Evolutionary conservation across 1,140 invertebrate genomes (phyloP).

Genomic region (Formica exsecta): DNA sequence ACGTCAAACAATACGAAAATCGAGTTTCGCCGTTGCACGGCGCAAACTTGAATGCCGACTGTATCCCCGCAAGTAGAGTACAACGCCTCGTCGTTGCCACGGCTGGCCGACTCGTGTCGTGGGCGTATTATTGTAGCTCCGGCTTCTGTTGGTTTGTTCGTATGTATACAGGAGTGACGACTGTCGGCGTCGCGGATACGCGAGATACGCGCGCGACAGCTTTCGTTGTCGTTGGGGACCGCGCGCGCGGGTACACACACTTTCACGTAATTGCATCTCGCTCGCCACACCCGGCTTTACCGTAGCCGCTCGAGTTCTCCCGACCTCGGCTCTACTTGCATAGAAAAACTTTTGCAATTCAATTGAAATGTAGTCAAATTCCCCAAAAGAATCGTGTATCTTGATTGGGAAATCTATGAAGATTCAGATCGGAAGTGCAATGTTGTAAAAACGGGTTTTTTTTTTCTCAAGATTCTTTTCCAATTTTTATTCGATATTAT

Average conservation of each 20-base stretch:
- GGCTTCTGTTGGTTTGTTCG: constrained; percentile 37
- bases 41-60: constrained; percentile 36
- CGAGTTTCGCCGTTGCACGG: constrained; percentile 22
- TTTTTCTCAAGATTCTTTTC: too few species aligned
- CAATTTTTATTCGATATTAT: too few species aligned
- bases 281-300: constrained; percentile 76
- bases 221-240: constrained; percentile 64
- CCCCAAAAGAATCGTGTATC: too few species aligned
- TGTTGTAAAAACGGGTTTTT: too few species aligned
- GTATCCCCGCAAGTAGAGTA: constrained; percentile 5
- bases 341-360: too few species aligned
- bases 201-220: background rate
- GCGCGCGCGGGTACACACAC: constrained; percentile 42
- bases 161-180: constrained; percentile 27
- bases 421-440: too few species aligned
- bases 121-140: constrained; percentile 60
- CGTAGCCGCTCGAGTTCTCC: constrained; percentile 57
- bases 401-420: too few species aligned
- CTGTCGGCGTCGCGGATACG: constrained; percentile 1
- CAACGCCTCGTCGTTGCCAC: constrained; percentile 21
- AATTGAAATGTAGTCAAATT: too few species aligned
- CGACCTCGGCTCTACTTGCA: constrained; percentile 5
- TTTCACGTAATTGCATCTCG: constrained; percentile 82
- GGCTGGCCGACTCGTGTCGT: constrained; percentile 21
- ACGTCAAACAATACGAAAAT: constrained; percentile 64